Base-by-base conservation (phyloP, 2,113 vertebrate genomes). In the Gasterosteus aculeatus region DNA sequence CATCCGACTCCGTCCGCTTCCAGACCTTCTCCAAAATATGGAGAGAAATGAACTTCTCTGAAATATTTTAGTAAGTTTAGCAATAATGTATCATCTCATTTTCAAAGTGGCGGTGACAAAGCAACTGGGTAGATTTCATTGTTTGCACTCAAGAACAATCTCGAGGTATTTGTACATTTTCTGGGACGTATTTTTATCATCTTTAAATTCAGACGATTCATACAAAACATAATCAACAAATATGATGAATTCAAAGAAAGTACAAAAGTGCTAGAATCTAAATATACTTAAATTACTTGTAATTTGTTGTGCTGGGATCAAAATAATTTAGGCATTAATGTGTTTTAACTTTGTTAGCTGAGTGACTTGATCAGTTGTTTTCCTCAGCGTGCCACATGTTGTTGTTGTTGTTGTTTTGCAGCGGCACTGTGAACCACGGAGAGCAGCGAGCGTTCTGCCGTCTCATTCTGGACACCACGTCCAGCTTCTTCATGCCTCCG, bases 21-120 rank as follows among this genome's bases (percentile, higher is more conserved):
- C 95, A 98, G 90, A 82, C 88, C 9, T 99, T 99, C 83, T 83
- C 91, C 1, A 80, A 85, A 18, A 86, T 97, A 33, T 99, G 98
- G 98, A 94, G 90, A 78, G 93, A 94, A 41, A 94, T 95, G 89
- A 94, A 96, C 42, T 98, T 99, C 72, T 92, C 92, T 11, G 88
- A 93, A 56, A 88, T 99, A 31, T 99, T 95, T 84, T 89, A 94
- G 98, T 99, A 92, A 53, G 91, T 79, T 12, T 18, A 11, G 0
- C 12, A 2, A 19, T 14, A 3, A 15, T 38, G 33, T 2, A 15
- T 26, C 5, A 18, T 12, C 19, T 47, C 29, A 22, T 35, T 6
- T 14, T 71, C 18, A 1, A 8, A 31, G 38, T 12, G 12, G 39
- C 9, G 35, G 19, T 44, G n/a, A 38, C 35, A 38, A 38, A 38